These are phyloP conservation scores for Lepus europaeus DNA, from an alignment of 2,113 vertebrate species.

Conservation along the genomic window DNA sequence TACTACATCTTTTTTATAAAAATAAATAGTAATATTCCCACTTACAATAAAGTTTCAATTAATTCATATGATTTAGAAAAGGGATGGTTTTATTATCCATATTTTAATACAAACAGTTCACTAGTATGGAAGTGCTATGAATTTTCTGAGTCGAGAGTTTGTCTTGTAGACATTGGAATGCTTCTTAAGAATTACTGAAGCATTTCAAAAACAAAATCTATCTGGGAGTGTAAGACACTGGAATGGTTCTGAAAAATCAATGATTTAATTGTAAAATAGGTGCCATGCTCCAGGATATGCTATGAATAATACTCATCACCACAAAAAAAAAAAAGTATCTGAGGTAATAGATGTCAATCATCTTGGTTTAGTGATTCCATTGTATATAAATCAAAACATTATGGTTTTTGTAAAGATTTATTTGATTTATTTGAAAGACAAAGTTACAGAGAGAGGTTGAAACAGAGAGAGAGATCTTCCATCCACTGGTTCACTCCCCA, in stretches of 20 bases:
- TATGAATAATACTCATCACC: slow-evolving; percentile 28
- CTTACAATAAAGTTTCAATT: slow-evolving; percentile 28
- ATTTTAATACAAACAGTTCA: slow-evolving; percentile 53
- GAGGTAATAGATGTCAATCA: neutral
- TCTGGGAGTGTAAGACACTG: slow-evolving; percentile 50
- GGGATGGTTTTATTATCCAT: neutral
- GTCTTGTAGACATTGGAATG: slow-evolving; percentile 31
- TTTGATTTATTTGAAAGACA: too few species aligned
- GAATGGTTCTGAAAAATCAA: slow-evolving; percentile 58
- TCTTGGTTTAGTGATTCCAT: neutral
- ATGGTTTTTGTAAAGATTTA: neutral
- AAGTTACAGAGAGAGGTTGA: too few species aligned
- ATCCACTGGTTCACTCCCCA: too few species aligned
- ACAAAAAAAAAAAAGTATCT: neutral
- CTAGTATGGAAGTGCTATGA: neutral
- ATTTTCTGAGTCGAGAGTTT: slow-evolving; percentile 35
- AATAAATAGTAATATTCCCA: slow-evolving; percentile 53
- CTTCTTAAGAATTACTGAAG: slow-evolving; percentile 54
- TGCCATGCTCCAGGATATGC: neutral
- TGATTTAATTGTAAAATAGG: slow-evolving; percentile 43
- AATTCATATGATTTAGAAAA: slow-evolving; percentile 66
- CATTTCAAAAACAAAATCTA: slow-evolving; percentile 66
- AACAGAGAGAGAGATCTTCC: too few species aligned
- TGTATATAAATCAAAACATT: neutral
- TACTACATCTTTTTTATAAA: slow-evolving; percentile 13